Base-by-base conservation (phyloP, 2,113 vertebrate species). In the Garra rufa region DNA sequence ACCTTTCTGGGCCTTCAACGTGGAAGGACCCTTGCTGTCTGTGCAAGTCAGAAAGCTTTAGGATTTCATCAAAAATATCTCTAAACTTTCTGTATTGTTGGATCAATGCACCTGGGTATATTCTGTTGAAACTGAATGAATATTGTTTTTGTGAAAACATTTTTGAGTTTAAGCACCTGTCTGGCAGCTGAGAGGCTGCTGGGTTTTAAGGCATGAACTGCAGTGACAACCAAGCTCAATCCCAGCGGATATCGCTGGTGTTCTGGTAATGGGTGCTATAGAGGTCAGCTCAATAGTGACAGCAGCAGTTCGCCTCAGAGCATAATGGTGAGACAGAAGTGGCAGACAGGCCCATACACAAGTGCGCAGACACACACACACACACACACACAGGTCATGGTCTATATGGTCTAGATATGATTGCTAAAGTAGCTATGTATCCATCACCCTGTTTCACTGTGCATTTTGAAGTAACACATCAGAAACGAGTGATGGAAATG, bases 201-300 rank as follows among this genome's bases (percentile, higher is more conserved):
- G 44, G 71, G 65, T 5, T 75, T 28, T 75, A 48, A 74, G 43
- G 71, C 43, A 74, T 48, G 71, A 48, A 48, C 3, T 38, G 30
- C 63, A 67, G 30, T 34, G 73, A 50, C 46, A 75, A 30, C 24
- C 4, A 50, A 19, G 73, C 46, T 75, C 21, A 77, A 24, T 77
- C 52, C 52, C 76, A 41, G 34, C 13, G 76, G 76, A 77, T 77
- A 41, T 43, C 21, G 14, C n/a, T 78, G 38, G 24, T 75, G 73
- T 48, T 75, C 14, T 75, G 7, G 76, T 59, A 57, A 77, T 59
- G n/a, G 19, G 30, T 55, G 48, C 74, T 55, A 38, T 55, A 4
- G 19, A 76, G 48, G 74, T 59, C 52, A 78, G 34, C 76, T 78
- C 52, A 78, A 59, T 43, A 38, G 38, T 70, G 74, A 57, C 74